Conservation (phyloP, 2,797 vertebrate genomes). For the Erethizon dorsatum region DNA sequence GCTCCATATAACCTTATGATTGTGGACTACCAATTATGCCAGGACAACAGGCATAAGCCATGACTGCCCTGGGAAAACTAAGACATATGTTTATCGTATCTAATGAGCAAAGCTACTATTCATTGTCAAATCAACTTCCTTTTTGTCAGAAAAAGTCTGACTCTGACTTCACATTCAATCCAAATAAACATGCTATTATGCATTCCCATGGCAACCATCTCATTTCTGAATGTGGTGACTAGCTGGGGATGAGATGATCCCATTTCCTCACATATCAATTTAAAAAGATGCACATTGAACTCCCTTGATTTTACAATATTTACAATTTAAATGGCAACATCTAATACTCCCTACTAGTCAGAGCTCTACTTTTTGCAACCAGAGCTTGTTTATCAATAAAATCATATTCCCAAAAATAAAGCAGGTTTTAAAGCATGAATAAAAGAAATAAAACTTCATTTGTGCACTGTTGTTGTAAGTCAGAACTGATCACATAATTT, state of each 20-base stretch:
- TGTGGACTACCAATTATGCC: not conserved
- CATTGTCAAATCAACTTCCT: slow-evolving; percentile 68
- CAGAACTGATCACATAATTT: not conserved
- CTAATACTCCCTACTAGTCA: slow-evolving; percentile 18
- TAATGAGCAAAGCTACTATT: slow-evolving; percentile 60
- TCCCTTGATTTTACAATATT: slow-evolving; percentile 71
- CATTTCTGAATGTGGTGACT: slow-evolving; percentile 55
- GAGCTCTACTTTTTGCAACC: not conserved
- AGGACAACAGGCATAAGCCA: not conserved
- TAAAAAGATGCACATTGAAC: slow-evolving; percentile 65
- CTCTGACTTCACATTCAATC: slow-evolving; percentile 76
- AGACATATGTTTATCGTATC: slow-evolving; percentile 42
- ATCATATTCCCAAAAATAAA: not conserved
- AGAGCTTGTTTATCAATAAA: slow-evolving; percentile 57
- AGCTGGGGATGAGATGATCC: slow-evolving; percentile 47
- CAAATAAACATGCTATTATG: slow-evolving; percentile 75
- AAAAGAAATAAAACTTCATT: not conserved
- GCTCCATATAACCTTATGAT: not conserved
- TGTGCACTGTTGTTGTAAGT: not conserved
- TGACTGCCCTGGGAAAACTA: not conserved
- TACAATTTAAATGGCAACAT: slow-evolving; percentile 69
- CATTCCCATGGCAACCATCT: slow-evolving; percentile 79
- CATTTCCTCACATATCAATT: slow-evolving; percentile 24
- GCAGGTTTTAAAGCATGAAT: slow-evolving; percentile 5
- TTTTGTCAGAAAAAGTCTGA: slow-evolving; percentile 70